These are phyloP conservation scores for Anoplopoma fimbria DNA, from an alignment of 2,113 vertebrate species.

Conservation along the genomic window DNA sequence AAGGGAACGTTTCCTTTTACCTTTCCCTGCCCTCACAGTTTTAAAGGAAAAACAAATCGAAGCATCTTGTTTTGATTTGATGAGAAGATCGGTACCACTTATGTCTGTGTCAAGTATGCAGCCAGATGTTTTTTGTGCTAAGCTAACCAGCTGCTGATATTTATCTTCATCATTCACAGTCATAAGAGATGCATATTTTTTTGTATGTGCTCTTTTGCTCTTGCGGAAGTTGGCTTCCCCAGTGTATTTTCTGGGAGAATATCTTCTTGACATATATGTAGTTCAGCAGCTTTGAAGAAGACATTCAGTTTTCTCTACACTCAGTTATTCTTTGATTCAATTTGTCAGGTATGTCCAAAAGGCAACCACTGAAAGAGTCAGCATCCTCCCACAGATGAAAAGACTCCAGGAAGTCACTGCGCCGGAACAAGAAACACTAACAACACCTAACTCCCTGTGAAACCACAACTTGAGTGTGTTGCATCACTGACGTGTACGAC, in stretches of 20 bases:
- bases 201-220: neutral
- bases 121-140: too few relatives aligned
- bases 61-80: neutral
- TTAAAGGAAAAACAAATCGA: too few relatives aligned
- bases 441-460: neutral
- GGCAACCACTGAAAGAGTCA: constrained; percentile 18
- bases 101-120: neutral
- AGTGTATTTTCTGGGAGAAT: neutral
- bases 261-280: neutral
- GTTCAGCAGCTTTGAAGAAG: neutral
- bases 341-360: constrained; percentile 13
- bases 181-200: too few relatives aligned
- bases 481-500: constrained; percentile 34
- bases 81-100: neutral
- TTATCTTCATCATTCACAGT: neutral
- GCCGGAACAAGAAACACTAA: neutral
- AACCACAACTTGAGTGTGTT: constrained; percentile 42
- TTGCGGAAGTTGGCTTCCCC: neutral
- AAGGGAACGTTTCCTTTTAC: too few relatives aligned
- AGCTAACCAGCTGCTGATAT: neutral
- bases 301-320: neutral
- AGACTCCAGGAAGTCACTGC: neutral
- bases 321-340: constrained; percentile 6
- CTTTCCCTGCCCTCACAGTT: too few relatives aligned
- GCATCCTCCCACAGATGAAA: neutral